Evolutionary conservation across 1,140 invertebrate genomes (phyloP), one percentile per base, ranked within the genome.

Genomic region (Drosophila nikananu): DNA sequence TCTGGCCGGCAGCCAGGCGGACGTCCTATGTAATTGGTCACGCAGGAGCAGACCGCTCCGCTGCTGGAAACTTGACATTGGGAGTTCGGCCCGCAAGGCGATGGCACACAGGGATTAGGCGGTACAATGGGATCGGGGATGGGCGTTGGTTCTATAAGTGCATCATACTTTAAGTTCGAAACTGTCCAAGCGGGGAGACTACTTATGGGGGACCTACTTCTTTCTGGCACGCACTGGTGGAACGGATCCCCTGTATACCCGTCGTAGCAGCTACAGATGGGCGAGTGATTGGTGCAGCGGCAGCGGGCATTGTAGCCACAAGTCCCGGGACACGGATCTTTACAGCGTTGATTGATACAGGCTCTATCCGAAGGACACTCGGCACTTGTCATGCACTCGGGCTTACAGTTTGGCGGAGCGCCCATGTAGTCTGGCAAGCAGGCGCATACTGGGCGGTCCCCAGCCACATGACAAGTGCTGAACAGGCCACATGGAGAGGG

Each of bases 271-370:
- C 95, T 96, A 92, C 97, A 97, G 48, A 97, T 95, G 19, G 97
- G 96, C 87, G 95, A 97, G 87, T 97, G 97, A 83, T 96, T 97
- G 25, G 97, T 95, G n/a, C 97, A 96, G 92, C 95, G 95, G 92
- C 97, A 98, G 54, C 95, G 94, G 12, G 97, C 96, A 90, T 97
- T 97, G n/a, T 95, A 93, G n/a, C 97, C 97, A 87, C 97, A 98
- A 6, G 96, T 96, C 65, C 96, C 96, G 17, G 95, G 94, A 91
- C 97, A 97, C 5, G 97, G 97, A 93, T 97, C 96, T 59, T 95
- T 94, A 78, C 97, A 97, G 92, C 95, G 96, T 92, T 96, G 95
- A 86, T 96, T 95, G 21, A 96, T 95, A 82, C 97, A 97, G 61
- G 97, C 96, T 91, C 95, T 96, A 77, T 97, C 95, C 72, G 95